Evolutionary conservation across 2,797 vertebrate genomes (phyloP), one percentile per base, ranked within the genome.

Genomic region (Notamacropus eugenii): DNA sequence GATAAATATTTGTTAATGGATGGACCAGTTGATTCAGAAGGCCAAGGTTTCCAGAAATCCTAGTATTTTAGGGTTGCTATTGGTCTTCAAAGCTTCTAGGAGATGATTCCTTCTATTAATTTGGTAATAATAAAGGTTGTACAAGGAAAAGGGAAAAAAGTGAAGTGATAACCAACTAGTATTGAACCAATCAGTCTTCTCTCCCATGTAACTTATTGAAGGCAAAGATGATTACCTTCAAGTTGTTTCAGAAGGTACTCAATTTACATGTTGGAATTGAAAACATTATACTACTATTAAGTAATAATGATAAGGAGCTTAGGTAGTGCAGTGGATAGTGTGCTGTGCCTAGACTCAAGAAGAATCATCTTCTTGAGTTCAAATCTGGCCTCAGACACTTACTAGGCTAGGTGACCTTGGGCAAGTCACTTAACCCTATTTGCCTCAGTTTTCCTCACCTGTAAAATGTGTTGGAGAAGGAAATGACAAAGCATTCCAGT

Each of bases 11-110:
- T 1, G 0, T 28, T 59, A 46, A 93, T 82, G 90, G 46, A 57
- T 95, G 54, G 57, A 87, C 22, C 74, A 5, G 12, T 90, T 92
- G 59, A 12, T 4, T 90, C 40, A 90, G 91, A 94, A 91, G 94
- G 46, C 90, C 52, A 90, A n/a, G 5, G 1, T 50, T 92, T 95
- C 55, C 59, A 93, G 57, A 54, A 52, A 22, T 96, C 57, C 57
- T 40, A 46, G 3, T 46, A 40, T 19, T 55, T 94, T 67, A 97
- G 62, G 55, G 54, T n/a, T 97, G 40, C 59, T 93, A 74, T 29
- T 40, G 24, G 22, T 31, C 95, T 95, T 97, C 55, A 95, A 57
- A 95, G 40, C 9, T 90, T 95, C 34, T 91, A 96, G 91, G 46
- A 87, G 90, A 31, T 90, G 56, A 10, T 34, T 27, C 29, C 54